Base-by-base conservation (phyloP, 1,140 invertebrate genomes). In the Micrasema minimum region DNA sequence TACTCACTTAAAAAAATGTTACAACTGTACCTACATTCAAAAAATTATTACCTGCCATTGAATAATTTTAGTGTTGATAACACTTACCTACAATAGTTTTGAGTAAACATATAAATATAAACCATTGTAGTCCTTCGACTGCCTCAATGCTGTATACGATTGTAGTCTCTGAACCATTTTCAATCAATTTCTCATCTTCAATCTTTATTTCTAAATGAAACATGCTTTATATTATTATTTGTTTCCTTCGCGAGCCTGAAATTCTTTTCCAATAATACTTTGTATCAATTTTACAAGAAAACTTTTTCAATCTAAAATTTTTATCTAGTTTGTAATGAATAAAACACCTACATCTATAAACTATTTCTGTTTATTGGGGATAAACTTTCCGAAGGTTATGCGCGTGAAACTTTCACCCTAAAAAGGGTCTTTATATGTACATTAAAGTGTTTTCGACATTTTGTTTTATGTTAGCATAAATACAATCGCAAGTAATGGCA, bases 271-370 rank as follows among this genome's bases (percentile, higher is more conserved):
- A 35, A 55, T 55, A 55, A 55, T 35, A 55, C 26, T 51, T 51
- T 51, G 48, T 20, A 51, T 18, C 51, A 55, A 23, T 55, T 55
- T 55, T 55, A 7, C 11, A 55, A 55, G 11, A 55, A n/a, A n/a
- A 55, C 51, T 55, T 55, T 55, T 55, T 55, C 51, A 55, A 55
- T 55, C 51, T 55, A 23, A 55, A 35, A 55, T 55, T 55, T 55
- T 26, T 22, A 35, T 23, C 11, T 55, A 55, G 10, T 55, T 55
- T 23, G 23, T 26, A 31, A 55, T 55, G 26, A 55, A 55, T 37
- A 16, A 9, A 1, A 55, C 26, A 55, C 18, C 10, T 55, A 51
- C 48, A 7, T 51, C n/a, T n/a, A n/a, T n/a, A n/a, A n/a, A n/a
- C n/a, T 51, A 50, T 50, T 4, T 10, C 16, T 51, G 48, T 51